Conservation (phyloP, 2,113 vertebrate species). For the Lanius ludovicianus region DNA sequence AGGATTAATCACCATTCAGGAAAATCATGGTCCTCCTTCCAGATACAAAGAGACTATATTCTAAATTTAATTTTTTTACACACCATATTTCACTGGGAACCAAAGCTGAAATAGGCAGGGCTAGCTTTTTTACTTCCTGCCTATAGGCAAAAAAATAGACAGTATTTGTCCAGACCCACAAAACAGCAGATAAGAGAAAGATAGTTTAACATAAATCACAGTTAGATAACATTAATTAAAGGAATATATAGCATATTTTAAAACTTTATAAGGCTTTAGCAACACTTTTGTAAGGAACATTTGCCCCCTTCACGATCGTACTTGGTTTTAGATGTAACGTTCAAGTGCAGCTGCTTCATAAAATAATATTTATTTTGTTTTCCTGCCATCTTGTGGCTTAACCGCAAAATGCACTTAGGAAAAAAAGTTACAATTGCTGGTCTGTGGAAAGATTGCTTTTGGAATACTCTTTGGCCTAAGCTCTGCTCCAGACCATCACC, state of each 20-base stretch:
- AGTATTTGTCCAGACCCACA: background rate
- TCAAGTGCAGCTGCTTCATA: background rate
- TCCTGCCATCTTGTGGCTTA: conserved; percentile 57
- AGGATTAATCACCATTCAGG: background rate
- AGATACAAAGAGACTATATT: background rate
- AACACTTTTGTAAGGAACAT: background rate
- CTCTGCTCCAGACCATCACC: background rate
- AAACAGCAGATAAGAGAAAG: background rate
- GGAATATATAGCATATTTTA: background rate
- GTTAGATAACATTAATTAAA: background rate
- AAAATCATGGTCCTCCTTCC: background rate
- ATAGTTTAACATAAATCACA: fast-evolving
- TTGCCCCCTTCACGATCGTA: fast-evolving
- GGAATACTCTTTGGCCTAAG: background rate
- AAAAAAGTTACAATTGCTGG: background rate
- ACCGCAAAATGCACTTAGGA: background rate
- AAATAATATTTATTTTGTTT: conserved; percentile 31
- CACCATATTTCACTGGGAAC: background rate
- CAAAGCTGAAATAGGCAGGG: background rate
- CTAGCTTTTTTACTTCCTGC: background rate
- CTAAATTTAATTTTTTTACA: background rate
- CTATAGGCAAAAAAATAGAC: background rate
- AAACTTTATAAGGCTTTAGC: background rate
- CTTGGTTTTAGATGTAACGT: background rate
- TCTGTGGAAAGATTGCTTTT: background rate